Base-by-base conservation (phyloP, 1,140 invertebrate species). In the Papilio machaon region DNA sequence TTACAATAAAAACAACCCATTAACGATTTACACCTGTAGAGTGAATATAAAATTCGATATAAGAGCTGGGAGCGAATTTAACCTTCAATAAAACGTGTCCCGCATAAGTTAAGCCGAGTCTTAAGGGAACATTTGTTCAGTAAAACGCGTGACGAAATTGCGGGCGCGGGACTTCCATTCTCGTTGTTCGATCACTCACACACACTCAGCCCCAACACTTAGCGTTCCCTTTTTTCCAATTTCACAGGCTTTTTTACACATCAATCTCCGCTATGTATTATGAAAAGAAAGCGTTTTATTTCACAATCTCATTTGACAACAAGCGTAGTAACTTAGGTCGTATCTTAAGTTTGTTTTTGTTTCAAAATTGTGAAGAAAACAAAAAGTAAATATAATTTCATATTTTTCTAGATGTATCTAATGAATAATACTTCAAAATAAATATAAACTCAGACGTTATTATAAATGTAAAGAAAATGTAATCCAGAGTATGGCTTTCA, bases 181-280 rank as follows among this genome's bases (percentile, higher is more conserved):
- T 79, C 82, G 84, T 85, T 88, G 86, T 89, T 89, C 92, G 89
- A 93, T 94, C 91, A 88, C 88, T 87, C 87, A 86, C 83, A 81
- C 83, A 73, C 85, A 83, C 87, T 88, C 87, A 82, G 86, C 89
- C 87, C 86, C 54, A 86, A 90, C 90, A 92, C 92, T 94, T 91
- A 93, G 91, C 86, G 85, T 90, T 88, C 91, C 91, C 90, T 92
- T 94, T 94, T 93, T 90, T 91, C 90, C 91, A 94, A 94, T 94
- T 92, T 93, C 89, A 89, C 89, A 86, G 91, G 91, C 85, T 90
- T 88, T 89, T 90, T 85, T 85, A 91, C 88, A 92, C 91, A 92
- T 91, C 92, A 92, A 91, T 94, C 91, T 90, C 77, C 85, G 82
- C 83, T 87, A 85, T 88, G 88, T 91, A 86, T 84, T 88, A 90